Base-by-base conservation (phyloP, 2,888 invertebrate species). In the Conomelus anceps region DNA sequence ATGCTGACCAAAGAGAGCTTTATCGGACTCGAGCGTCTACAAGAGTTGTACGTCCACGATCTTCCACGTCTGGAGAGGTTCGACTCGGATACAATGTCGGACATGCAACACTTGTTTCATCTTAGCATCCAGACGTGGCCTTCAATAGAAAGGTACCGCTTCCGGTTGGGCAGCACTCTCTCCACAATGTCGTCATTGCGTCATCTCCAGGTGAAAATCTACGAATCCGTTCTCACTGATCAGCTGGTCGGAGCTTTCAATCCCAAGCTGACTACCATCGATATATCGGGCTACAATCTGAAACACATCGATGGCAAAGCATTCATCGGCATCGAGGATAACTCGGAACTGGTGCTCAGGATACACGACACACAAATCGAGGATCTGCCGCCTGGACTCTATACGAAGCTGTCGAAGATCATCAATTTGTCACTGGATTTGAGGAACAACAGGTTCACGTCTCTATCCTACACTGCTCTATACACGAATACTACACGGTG, bases 401-500 rank as follows among this genome's bases (percentile, higher is more conserved):
- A 97, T 94, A 95, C 96, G 88, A 95, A 96, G 91, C 94, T 98
- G 92, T 96, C 96, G 92, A 92, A 93, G 89, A 95, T 98, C 92
- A 96, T 97, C 11, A 97, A 97, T 93, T 94, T 98, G 90, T 96
- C 96, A 84, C 95, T 98, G 90, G 98, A 98, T 93, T 94, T 98
- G 91, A 96, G 97, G 90, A 95, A 96, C 92, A 98, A 98, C 94
- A 95, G 96, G 93, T 95, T 98, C 92, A 95, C 96, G 41, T 95
- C 96, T 90, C 94, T 98, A 91, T 96, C 96, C 93, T 96, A 97
- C 89, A 97, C 97, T 91, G 96, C 97, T 90, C 96, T 98, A 93
- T 98, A 98, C 93, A 97, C 97, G 26, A 98, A 98, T 93, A 96
- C 96, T 91, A 96, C 97, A 23, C 96, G 96, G 92, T 98, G 98